phyloP scores from a whole-genome alignment of 2,113 vertebrate species.

The Axis porcinus region DNA sequence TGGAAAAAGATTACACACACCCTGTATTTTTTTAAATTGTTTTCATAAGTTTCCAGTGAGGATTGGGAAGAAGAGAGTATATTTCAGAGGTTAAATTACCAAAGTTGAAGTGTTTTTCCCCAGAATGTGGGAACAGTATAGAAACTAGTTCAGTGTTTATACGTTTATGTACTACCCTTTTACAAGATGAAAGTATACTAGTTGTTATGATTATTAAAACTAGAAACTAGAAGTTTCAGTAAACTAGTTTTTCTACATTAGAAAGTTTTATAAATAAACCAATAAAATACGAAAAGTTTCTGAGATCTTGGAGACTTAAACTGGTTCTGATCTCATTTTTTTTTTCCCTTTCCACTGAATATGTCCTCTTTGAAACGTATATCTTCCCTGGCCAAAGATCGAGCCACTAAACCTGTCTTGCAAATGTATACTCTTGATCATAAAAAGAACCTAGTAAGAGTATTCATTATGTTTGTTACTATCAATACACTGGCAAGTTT shows the following conservation, averaged over 20 bases:
- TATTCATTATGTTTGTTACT: neutral
- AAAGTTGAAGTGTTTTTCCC: neutral
- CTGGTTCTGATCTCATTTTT: neutral
- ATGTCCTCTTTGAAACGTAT: neutral
- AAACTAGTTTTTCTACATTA: neutral
- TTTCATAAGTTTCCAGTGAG: neutral
- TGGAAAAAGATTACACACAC: neutral
- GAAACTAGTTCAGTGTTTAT: neutral
- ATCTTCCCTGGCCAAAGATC: neutral
- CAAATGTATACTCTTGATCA: neutral
- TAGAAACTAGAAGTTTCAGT: neutral
- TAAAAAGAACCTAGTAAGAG: neutral
- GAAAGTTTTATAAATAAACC: neutral
- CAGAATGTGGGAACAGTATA: neutral
- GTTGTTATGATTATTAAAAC: neutral
- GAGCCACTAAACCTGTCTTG: neutral
- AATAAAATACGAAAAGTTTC: neutral
- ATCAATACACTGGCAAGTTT: neutral
- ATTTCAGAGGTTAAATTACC: neutral
- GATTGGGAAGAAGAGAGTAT: neutral
- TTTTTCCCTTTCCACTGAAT: neutral
- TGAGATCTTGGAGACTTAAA: neutral
- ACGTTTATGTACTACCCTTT: neutral
- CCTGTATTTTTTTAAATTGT: neutral
- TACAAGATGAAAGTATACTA: neutral